Evolutionary conservation across 2,888 invertebrate species (phyloP), one percentile per base, ranked within the genome.

Genomic region (Brenthis daphne): DNA sequence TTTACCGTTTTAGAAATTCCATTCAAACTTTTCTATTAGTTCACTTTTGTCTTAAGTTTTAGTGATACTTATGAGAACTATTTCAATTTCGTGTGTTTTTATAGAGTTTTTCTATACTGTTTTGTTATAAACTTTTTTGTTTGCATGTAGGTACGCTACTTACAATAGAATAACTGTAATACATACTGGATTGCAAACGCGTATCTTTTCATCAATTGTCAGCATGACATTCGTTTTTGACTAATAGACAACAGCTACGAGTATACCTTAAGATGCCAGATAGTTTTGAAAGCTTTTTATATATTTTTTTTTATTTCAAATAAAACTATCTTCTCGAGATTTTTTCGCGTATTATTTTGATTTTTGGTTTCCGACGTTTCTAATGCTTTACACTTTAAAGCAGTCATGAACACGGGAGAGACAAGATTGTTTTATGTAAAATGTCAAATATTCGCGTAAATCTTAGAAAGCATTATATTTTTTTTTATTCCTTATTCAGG

Each of bases 171-270:
- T 88, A 87, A 86, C 85, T 84, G 86, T 87, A 80, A 71, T 81
- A 24, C n/a, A 79, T 80, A 79, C 67, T 68, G 78, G 79, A 84
- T 81, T 84, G 77, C 78, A 77, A 79, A 76, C 77, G 76, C 77
- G 82, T 83, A 84, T 84, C 85, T 78, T 77, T 72, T 80, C 78
- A 84, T 88, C 88, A 85, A 85, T 87, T 83, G 81, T 79, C 80
- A 82, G 79, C 85, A 85, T 89, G 87, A 88, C 87, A 78, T 81
- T 80, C 78, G 75, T 74, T 79, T 81, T 83, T 82, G 76, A 82
- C 80, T 80, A 84, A 80, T 86, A 86, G 86, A 74, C 87, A 86
- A 82, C 80, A 86, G 86, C 88, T 88, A n/a, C n/a, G n/a, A n/a
- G n/a, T n/a, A 86, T 86, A 82, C 71, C 64, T 73, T 72, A 70